Conservation (phyloP, 2,888 invertebrate species). For the Oscheius sp. region DNA sequence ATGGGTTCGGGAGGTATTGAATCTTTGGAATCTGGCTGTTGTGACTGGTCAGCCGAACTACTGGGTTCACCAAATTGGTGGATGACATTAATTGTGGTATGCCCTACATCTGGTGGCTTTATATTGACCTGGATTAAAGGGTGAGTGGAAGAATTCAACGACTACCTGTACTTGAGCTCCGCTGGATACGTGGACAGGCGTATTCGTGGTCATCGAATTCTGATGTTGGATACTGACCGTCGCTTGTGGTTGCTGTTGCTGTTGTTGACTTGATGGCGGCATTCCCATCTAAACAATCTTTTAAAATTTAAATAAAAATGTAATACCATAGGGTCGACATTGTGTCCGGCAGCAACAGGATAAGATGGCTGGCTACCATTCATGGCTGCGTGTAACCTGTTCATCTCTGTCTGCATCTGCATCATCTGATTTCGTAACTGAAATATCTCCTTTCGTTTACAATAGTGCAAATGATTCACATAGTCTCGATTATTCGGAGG, state of each 20-base stretch:
- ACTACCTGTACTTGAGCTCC: constrained; percentile 64
- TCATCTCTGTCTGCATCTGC: constrained; percentile 11
- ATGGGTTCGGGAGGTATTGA: constrained; percentile 71
- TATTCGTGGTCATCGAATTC: constrained; percentile 26
- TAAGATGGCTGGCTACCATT: constrained; percentile 1
- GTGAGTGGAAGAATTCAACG: not conserved
- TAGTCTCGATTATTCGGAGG: constrained; percentile 19
- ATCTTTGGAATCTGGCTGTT: constrained; percentile 51
- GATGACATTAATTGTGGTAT: constrained; percentile 71
- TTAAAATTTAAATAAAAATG: not conserved
- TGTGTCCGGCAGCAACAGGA: not conserved
- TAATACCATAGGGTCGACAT: not conserved
- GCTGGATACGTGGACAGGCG: constrained; percentile 52
- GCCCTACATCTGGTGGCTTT: constrained; percentile 61
- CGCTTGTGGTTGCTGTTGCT: constrained; percentile 26
- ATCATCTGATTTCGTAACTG: constrained; percentile 10
- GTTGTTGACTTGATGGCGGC: constrained; percentile 27
- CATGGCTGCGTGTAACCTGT: not conserved
- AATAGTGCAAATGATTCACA: not conserved
- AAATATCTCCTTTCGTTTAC: not conserved
- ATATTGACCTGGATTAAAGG: constrained; percentile 65
- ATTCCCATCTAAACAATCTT: constrained; percentile 15
- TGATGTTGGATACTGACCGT: constrained; percentile 39
- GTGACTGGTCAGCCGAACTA: not conserved
- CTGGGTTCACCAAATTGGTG: constrained; percentile 58